A percentile compares a stretch with the other conserved stretches of the same genome.
Evolutionary conservation across 2,888 invertebrate species (phyloP).

Genomic region (Philereme vetulata): DNA sequence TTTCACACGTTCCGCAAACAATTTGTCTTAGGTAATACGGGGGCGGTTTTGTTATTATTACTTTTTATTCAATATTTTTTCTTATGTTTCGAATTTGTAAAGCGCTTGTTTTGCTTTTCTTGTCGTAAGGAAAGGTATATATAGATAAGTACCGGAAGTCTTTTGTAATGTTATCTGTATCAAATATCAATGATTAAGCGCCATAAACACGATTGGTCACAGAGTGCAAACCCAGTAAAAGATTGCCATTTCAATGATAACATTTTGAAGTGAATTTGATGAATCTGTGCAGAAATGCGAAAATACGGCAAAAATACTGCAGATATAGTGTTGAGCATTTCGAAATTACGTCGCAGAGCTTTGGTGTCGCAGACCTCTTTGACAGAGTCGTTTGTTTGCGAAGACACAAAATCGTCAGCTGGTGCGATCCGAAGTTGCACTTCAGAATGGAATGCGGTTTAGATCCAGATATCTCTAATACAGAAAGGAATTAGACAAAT

Average conservation of each 20-base stretch:
- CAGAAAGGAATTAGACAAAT: constrained; percentile 5
- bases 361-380: constrained; percentile 36
- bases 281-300: constrained; percentile 18
- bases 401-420: constrained; percentile 55
- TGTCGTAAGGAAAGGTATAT: background rate
- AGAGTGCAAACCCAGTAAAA: constrained; percentile 10
- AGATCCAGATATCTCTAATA: constrained; percentile 5
- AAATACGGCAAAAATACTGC: constrained; percentile 9
- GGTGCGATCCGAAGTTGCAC: constrained; percentile 49
- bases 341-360: constrained; percentile 28
- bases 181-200: constrained; percentile 14
- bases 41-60: no score
- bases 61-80: no score
- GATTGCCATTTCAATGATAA: constrained; percentile 16
- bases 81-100: no score
- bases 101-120: background rate
- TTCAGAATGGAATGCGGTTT: constrained; percentile 39
- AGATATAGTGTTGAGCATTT: constrained; percentile 31
- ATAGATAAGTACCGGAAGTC: constrained; percentile 3
- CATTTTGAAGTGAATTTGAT: constrained; percentile 21
- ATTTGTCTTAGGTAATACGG: no score
- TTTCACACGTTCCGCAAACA: no score
- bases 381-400: constrained; percentile 47
- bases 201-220: constrained; percentile 10
- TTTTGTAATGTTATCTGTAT: constrained; percentile 6